phyloP scores from a whole-genome alignment of 2,797 vertebrate genomes.

The Tamandua tetradactyla region DNA sequence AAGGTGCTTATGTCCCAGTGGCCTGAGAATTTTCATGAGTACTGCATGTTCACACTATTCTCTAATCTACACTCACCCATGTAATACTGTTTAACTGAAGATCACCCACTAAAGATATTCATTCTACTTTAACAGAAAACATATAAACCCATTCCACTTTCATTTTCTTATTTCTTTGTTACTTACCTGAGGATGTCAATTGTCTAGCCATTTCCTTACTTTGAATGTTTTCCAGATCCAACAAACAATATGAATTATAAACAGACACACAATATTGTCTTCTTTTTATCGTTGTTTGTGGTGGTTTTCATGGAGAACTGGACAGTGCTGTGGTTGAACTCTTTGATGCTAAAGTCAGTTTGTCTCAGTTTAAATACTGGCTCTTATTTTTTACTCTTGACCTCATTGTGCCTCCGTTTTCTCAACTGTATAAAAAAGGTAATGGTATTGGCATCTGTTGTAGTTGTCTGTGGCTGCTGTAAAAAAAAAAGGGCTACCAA shows the following conservation, averaged over 20 bases:
- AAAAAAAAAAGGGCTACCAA: too few species aligned
- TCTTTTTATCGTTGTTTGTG: neutral
- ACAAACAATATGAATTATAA: neutral
- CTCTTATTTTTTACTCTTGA: neutral
- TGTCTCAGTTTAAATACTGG: neutral
- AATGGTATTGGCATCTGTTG: too few species aligned
- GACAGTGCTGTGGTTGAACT: neutral
- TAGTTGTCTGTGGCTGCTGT: too few species aligned
- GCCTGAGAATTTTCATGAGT: neutral
- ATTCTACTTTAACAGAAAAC: neutral
- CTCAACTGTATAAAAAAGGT: neutral
- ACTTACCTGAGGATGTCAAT: neutral
- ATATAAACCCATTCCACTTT: neutral
- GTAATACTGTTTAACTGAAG: neutral
- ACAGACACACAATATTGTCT: neutral
- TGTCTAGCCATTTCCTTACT: rapidly evolving
- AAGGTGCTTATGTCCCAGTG: neutral
- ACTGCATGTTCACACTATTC: neutral
- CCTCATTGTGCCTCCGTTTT: neutral
- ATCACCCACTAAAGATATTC: neutral
- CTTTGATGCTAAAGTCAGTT: neutral
- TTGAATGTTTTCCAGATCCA: neutral
- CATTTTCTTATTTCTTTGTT: neutral
- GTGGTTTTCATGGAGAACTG: neutral
- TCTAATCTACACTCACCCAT: neutral